Base-by-base conservation (phyloP, 2,113 vertebrate genomes). In the Antechinus flavipes region DNA sequence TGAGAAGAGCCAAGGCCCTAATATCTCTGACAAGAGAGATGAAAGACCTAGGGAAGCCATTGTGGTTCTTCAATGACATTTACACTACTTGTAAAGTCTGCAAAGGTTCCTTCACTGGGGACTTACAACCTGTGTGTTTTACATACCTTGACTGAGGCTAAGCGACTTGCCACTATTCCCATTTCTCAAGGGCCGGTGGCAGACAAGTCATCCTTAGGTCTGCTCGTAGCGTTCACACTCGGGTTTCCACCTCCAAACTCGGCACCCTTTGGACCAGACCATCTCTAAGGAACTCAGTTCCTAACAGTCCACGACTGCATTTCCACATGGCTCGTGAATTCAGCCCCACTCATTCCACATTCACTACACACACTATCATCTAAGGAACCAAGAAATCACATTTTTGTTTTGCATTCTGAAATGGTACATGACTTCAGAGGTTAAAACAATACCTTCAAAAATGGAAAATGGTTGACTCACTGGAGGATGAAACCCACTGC, bases 401-500 rank as follows among this genome's bases (percentile, higher is more conserved):
- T 89, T 95, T 89, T 93, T 91, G 89, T 93, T 92, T 42, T 91
- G 58, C 50, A 97, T 96, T 96, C 97, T 93, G 42, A 98, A 97
- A 94, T 27, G 11, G 23, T 56, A 92, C 9, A 6, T 0, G 0
- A 94, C 94, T 95, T 94, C 95, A 94, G 91, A 96, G 53, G 91
- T 95, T 91, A 94, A 97, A 97, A 96, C 56, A 55, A 24, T 90
- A 95, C 56, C 91, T 95, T 96, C 61, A 90, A 93, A 93, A 90
- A 97, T 61, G 54, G 22, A 93, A 93, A 97, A 97, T 61, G 55
- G 76, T 42, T 96, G 93, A 2, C 49, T 49, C 95, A 96, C 96
- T 93, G 96, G 92, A 98, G 94, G 93, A 90, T 96, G 96, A 97
- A 96, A 94, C 25, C 53, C 53, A 95, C 91, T 90, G 95, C 54